These are phyloP conservation scores for Leptopilina myrica DNA, from an alignment of 2,888 invertebrate genomes.

Conservation along the genomic window DNA sequence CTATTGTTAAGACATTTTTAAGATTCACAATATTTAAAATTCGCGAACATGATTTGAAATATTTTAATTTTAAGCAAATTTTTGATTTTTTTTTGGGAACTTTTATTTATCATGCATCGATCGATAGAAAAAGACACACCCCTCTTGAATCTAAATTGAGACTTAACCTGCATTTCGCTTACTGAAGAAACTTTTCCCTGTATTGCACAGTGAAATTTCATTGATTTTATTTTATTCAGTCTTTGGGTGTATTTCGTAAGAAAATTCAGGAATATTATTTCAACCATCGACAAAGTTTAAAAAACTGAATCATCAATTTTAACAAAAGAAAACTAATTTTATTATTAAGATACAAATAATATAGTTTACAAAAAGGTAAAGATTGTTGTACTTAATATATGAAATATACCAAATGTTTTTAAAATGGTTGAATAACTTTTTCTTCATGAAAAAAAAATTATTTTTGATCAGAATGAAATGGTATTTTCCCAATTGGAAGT, in stretches of 20 bases:
- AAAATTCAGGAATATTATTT: background rate
- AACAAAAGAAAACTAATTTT: no score
- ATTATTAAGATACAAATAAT: no score
- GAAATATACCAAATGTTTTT: no score
- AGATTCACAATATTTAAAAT: no score
- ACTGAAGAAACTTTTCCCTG: constrained; percentile 23
- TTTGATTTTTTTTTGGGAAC: constrained; percentile 8
- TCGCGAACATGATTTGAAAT: no score
- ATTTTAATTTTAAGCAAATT: no score
- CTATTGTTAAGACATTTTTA: no score
- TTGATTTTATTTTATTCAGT: constrained; percentile 12
- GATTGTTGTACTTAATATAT: no score
- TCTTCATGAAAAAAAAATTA: no score
- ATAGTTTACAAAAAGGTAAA: background rate
- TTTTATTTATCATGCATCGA: constrained; percentile 27
- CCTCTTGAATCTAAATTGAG: constrained; percentile 29
- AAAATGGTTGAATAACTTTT: no score
- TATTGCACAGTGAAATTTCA: constrained; percentile 6
- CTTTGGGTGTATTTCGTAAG: background rate
- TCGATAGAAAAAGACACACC: constrained; percentile 21
- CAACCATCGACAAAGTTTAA: background rate
- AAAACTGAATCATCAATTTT: background rate
- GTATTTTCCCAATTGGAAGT: background rate
- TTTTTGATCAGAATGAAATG: background rate
- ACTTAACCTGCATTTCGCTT: constrained; percentile 36